Evolutionary conservation across 1,140 invertebrate species (phyloP), one percentile per base, ranked within the genome.

Genomic region (Drosophila mayri): DNA sequence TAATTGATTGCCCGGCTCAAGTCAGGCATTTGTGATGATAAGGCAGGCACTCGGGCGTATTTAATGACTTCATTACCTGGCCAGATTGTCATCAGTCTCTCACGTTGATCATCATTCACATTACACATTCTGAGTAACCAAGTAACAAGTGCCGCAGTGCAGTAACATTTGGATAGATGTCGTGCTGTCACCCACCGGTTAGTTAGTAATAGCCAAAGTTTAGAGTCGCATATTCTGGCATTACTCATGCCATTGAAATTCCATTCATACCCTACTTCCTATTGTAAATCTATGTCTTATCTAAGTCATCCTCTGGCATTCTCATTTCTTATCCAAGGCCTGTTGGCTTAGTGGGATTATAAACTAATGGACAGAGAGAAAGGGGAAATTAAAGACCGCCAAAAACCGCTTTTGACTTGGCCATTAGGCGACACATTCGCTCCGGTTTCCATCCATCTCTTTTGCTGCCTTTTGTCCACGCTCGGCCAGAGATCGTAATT

Each of bases 1-100:
- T 74, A 83, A 87, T 80, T 87, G 83, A 88, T 83, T 87, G 80
- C 18, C 79, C 71, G 61, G 71, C 49, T 88, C 64, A 58, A 66
- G 79, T 58, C 58, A 58, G 65, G 65, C 50, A 78, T 61, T 54
- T 16, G 68, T 61, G 68, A 76, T 83, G 64, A 83, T 63, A 84
- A 85, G 57, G 41, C 65, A 30, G 37, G 8, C 43, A 57, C 30
- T 71, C 43, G 58, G 49, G 30, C 43, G 59, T 72, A 58, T 67
- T 41, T 74, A 88, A 88, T 88, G 78, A 86, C 41, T 60, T 64
- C 57, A 54, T 79, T 55, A 67, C 20, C 64, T 32, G 47, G n/a
- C 44, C 61, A 74, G 82, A 83, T 76, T 85, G 78, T 76, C 78
- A 82, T 82, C 70, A 50, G 28, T 67, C 58, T 61, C 28, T 72